Base-by-base conservation (phyloP, 2,113 vertebrate species). In the Chloroceryle aenea region DNA sequence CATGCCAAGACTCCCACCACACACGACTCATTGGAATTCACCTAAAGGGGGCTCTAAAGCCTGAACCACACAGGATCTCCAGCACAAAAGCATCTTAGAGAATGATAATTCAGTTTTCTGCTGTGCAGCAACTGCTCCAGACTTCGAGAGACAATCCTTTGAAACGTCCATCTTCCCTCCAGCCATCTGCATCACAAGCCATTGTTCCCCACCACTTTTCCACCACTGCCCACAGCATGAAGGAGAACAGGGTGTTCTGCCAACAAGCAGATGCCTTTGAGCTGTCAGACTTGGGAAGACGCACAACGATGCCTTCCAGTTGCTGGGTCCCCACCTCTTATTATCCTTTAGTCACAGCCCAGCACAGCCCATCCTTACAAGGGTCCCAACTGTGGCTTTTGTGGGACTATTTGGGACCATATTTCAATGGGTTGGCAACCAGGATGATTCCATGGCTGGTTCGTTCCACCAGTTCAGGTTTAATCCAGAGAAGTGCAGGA, bases 11-110 rank as follows among this genome's bases (percentile, higher is more conserved):
- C 16, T 55, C 50, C 34, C 38, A 62, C 9, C 32, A 8, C 0
- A 0, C 17, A 25, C 42, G 48, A 11, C 22, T 43, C 63, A 36
- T 5, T 11, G 36, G 55, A 77, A 59, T 59, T 42, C 79, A 42
- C 16, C 53, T 20, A 45, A 45, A 61, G 34, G 55, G 0, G 0
- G n/a, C 12, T 29, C 19, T n/a, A 68, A 77, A 84, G n/a, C 25
- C 69, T 74, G 45, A 61, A 20, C 50, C 43, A 29, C 2, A 4
- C 2, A 78, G 62, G 48, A 85, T 9, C 36, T 61, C 81, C 4
- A 3, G 48, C 47, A 85, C 52, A 13, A 47, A 45, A 69, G 16
- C 36, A 59, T 64, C 67, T 52, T 23, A 18, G 50, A 47, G 42
- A 87, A 42, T 1, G 4, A 6, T 5, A 40, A 67, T 19, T 86